A percentile compares a stretch with the other conserved stretches of the same genome.
Conservation (phyloP, 2,797 vertebrate species). For the Morelia viridis region DNA sequence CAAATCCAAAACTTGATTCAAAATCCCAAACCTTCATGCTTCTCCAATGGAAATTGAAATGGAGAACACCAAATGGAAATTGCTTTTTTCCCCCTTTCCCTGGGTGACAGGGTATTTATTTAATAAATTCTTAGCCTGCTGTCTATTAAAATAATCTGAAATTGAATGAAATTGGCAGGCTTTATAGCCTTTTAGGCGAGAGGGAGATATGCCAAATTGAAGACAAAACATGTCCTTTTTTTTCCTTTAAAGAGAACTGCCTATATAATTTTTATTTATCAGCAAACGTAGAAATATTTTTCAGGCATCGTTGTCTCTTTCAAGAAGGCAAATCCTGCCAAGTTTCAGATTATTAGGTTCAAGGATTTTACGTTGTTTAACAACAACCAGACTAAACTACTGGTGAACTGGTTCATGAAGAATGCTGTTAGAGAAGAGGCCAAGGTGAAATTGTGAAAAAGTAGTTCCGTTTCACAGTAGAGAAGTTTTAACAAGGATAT, state of each 20-base stretch:
- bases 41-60: not conserved
- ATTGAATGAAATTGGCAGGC: not conserved
- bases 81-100: not conserved
- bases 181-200: not conserved
- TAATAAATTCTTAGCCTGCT: not conserved
- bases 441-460: not conserved
- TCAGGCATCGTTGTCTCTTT: not conserved
- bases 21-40: not conserved
- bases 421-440: not conserved
- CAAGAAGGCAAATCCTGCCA: not conserved
- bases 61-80: not conserved
- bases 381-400: not conserved
- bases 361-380: not conserved
- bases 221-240: not conserved
- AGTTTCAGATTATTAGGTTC: not conserved
- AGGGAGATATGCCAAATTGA: not conserved
- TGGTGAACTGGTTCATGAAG: not conserved
- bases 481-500: not conserved
- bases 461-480: not conserved
- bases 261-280: not conserved
- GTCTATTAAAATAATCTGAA: not conserved
- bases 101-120: not conserved
- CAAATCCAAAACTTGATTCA: not conserved
- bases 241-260: not conserved
- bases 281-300: not conserved